Evolutionary conservation across 2,797 vertebrate genomes (phyloP).

Genomic region (Ctenopoma multispine): DNA sequence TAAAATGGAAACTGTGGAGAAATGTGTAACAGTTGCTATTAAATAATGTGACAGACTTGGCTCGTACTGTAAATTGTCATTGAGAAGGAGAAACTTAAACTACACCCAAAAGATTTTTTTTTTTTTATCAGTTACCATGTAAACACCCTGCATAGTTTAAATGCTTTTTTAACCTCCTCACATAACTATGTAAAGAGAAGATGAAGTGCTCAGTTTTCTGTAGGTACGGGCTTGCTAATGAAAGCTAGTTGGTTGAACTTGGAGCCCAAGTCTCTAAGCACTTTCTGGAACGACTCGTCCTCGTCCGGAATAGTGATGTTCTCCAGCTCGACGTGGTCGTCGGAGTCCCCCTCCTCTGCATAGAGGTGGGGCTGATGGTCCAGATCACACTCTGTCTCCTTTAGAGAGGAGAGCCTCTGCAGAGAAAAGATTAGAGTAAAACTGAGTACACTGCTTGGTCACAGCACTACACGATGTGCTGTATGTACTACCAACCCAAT

Average conservation of each 20-base stretch:
- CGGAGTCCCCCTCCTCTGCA: constrained; percentile 34
- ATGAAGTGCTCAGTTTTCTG: not conserved
- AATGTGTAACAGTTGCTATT: constrained; percentile 62
- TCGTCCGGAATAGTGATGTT: constrained; percentile 40
- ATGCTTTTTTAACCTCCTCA: not conserved
- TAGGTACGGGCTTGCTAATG: constrained; percentile 41
- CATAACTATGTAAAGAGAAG: not conserved
- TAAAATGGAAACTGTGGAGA: constrained; percentile 53
- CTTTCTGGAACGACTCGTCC: not conserved
- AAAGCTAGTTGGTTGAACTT: constrained; percentile 60
- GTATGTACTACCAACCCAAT: constrained; percentile 43
- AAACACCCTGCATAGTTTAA: not conserved
- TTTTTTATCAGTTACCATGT: too few species aligned
- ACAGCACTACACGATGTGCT: not conserved
- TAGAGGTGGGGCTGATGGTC: constrained; percentile 61
- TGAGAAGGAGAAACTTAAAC: not conserved
- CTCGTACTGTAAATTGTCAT: not conserved
- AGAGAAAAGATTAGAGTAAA: too few species aligned
- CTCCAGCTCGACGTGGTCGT: constrained; percentile 51
- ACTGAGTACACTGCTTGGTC: too few species aligned
- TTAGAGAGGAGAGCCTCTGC: constrained; percentile 57
- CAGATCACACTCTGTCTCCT: constrained; percentile 24
- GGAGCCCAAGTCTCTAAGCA: constrained; percentile 49
- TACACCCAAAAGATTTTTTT: not conserved
- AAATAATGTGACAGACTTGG: constrained; percentile 53